These are phyloP conservation scores for Saturnia pavonia DNA, from an alignment of 2,888 invertebrate genomes.

Conservation along the genomic window DNA sequence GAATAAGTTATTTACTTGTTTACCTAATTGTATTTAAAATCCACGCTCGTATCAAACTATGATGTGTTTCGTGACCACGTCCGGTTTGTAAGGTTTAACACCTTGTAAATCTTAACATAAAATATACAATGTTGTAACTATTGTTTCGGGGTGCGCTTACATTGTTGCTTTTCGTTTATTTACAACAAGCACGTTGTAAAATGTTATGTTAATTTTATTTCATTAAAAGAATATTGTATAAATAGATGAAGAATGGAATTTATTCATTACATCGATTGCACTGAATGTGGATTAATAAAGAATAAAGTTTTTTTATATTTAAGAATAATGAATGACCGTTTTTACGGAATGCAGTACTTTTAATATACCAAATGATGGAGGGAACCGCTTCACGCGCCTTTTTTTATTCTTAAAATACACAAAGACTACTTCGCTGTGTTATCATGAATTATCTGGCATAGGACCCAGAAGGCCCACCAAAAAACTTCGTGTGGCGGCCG, in stretches of 20 bases:
- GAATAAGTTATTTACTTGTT: neutral
- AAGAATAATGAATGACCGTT: too few species aligned
- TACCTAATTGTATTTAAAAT: slow-evolving; percentile 14
- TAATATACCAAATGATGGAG: too few species aligned
- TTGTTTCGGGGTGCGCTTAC: slow-evolving; percentile 48
- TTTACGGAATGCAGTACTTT: too few species aligned
- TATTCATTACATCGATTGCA: neutral
- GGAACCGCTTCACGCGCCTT: too few species aligned
- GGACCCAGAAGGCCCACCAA: too few species aligned
- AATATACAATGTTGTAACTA: slow-evolving; percentile 69
- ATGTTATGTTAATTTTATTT: slow-evolving; percentile 9
- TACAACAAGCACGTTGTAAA: slow-evolving; percentile 39
- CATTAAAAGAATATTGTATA: neutral
- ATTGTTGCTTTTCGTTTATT: slow-evolving; percentile 47
- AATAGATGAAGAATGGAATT: neutral
- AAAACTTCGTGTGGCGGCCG: too few species aligned
- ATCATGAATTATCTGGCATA: too few species aligned
- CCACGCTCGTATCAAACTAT: slow-evolving; percentile 24
- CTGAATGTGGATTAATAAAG: neutral
- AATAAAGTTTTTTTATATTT: neutral
- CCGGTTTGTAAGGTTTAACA: slow-evolving; percentile 61
- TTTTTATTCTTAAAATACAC: too few species aligned
- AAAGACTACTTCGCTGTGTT: too few species aligned
- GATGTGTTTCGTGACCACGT: slow-evolving; percentile 64
- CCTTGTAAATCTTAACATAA: slow-evolving; percentile 72